These are phyloP conservation scores for Recurvirostra avosetta DNA, from an alignment of 2,113 vertebrate species.

Conservation along the genomic window DNA sequence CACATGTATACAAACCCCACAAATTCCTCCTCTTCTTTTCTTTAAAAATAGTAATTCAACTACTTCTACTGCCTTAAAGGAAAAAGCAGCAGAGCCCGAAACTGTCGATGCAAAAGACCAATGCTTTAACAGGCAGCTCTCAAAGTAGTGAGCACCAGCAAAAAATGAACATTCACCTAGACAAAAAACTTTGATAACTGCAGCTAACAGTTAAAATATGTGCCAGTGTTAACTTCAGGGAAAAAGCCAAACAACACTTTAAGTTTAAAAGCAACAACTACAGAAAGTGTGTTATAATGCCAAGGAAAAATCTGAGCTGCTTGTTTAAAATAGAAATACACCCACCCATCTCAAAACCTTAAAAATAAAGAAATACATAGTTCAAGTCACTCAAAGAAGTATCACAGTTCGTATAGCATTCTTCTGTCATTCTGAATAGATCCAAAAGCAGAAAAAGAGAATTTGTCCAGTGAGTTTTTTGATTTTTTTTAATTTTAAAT, in stretches of 20 bases:
- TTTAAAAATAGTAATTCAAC: background rate
- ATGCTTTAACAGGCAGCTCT: background rate
- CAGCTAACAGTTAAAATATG: background rate
- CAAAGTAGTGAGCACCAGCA: background rate
- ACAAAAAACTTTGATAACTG: background rate
- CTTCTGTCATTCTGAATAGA: background rate
- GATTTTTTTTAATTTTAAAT: background rate
- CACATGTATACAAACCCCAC: background rate
- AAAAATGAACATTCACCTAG: background rate
- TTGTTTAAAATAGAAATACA: conserved; percentile 1
- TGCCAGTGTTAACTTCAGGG: background rate
- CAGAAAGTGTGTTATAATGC: background rate
- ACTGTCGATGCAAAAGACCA: background rate
- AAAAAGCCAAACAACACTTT: background rate
- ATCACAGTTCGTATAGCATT: background rate
- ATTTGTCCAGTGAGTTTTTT: background rate
- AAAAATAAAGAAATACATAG: background rate
- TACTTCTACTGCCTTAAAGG: background rate
- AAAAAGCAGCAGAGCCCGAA: background rate
- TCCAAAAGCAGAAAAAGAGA: background rate
- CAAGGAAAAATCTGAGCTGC: background rate
- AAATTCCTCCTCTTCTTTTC: background rate
- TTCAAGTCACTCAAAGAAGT: background rate
- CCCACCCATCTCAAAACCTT: background rate
- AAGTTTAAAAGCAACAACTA: background rate